Base-by-base conservation (phyloP, 2,113 vertebrate genomes). In the Geococcyx californianus region DNA sequence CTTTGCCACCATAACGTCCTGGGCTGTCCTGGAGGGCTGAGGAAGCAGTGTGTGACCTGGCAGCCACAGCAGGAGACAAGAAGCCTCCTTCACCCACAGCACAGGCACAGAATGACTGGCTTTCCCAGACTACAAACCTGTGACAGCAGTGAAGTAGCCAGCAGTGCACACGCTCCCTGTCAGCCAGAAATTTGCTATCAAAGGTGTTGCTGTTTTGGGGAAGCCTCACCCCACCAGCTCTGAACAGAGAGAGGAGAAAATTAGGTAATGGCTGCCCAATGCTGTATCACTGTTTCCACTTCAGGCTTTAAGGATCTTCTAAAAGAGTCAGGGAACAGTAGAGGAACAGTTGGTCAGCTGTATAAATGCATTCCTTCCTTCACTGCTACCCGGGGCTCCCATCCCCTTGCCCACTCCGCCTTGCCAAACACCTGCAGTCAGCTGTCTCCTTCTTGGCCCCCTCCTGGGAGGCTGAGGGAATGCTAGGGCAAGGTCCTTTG, bases 261-360 rank as follows among this genome's bases (percentile, higher is more conserved):
- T 78, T 29, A 75, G 51, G 59, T 64, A 85, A 56, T 0, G 7
- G 55, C 40, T 88, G 66, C 55, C 84, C 85, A 76, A 13, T 3
- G 3, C 74, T 75, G 14, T 70, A 33, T 89, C 91, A 88, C 40
- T 28, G 8, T 94, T 96, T 95, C 89, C 86, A 69, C 44, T 94
- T 80, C 44, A 92, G 80, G 52, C 70, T 73, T 91, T 52, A 75
- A 84, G 34, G 51, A 42, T 66, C 77, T 91, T 80, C 49, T 42
- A 26, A 56, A 86, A 67, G 67, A 60, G 47, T 62, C 33, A 21
- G 73, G 79, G 84, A 89, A 80, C 29, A 55, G 34, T n/a, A 79
- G 18, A 54, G 44, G 52, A 90, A 47, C 38, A 77, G 36, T 34
- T 91, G 70, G 84, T 83, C 47, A 56, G 24, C 54, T 66, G 28